phyloP scores from a whole-genome alignment of 2,888 invertebrate genomes.

The Lomographa bimaculata region DNA sequence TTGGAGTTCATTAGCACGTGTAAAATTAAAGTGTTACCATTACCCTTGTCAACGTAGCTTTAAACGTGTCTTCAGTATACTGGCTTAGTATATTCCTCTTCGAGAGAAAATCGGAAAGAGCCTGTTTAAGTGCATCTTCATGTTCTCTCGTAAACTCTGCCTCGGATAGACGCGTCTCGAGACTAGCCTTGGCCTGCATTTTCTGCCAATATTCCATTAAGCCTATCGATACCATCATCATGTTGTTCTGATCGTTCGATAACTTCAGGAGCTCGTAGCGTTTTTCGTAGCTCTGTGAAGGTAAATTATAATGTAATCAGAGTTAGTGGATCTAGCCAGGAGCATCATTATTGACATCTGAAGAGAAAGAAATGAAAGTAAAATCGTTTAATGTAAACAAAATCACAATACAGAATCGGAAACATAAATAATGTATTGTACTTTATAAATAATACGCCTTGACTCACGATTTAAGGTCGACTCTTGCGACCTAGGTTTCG shows the following conservation, averaged over 20 bases:
- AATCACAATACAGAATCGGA: no score
- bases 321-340: no score
- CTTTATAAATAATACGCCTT: no score
- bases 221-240: constrained; percentile 4
- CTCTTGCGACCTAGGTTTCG: no score
- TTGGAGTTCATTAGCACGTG: no score
- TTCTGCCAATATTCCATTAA: constrained; percentile 11
- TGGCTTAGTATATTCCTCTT: constrained; percentile 6
- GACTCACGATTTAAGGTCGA: no score
- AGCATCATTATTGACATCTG: no score
- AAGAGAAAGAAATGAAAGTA: no score
- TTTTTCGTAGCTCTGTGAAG: constrained; percentile 19
- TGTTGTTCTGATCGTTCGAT: constrained; percentile 24
- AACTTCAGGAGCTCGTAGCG: constrained; percentile 8
- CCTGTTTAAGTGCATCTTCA: not conserved
- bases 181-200: not conserved
- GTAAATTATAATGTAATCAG: no score
- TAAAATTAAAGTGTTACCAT: no score
- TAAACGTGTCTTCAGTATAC: constrained; percentile 13
- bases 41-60: constrained; percentile 3
- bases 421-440: no score
- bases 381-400: no score
- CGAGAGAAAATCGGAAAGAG: constrained; percentile 6
- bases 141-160: constrained; percentile 10
- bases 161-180: not conserved